Evolutionary conservation across 2,888 invertebrate species (phyloP), one percentile per base, ranked within the genome.

Genomic region (Amiota mariae): DNA sequence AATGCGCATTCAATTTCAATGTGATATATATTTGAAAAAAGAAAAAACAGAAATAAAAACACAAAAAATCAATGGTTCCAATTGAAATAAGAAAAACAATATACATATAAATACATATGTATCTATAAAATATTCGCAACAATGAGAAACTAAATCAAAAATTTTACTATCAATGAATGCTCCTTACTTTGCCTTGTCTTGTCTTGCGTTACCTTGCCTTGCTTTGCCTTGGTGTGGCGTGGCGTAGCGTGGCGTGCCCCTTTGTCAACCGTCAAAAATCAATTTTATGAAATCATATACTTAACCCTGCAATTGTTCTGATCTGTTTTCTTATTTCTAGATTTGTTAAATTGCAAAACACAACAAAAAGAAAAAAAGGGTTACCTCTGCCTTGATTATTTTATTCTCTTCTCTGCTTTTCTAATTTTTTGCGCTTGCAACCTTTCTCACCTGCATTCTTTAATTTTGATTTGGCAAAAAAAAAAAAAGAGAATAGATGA

Each of bases 251-350:
- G 59, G 59, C 59, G 59, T 11, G 59, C n/a, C 48, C 63, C 51
- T 68, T 68, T 68, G 66, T 67, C 49, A 46, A 49, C 18, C 66
- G 66, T 18, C 49, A 67, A 49, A 67, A 67, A 67, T 67, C 66
- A 67, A 67, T 67, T 67, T 67, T 10, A 49, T 4, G 63, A 63
- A 63, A 63, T 63, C 63, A 46, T 46, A 36, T 24, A 63, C 63
- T 63, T 63, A 63, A 63, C 63, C 63, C 63, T 36, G 4, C 36
- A 13, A 63, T 59, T 63, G 63, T 63, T 63, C n/a, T 54, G 24
- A 61, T 61, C 24, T 63, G 63, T 36, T 36, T 61, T 61, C 24
- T 61, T 24, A 24, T 20, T 20, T 61, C 24, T 13, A 24, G 13
- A 63, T 15, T 63, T 63, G 36, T 63, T 24, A 12, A 63, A 63